These are phyloP conservation scores for Sebastes minor DNA, from an alignment of 2,797 vertebrate species.

Conservation along the genomic window DNA sequence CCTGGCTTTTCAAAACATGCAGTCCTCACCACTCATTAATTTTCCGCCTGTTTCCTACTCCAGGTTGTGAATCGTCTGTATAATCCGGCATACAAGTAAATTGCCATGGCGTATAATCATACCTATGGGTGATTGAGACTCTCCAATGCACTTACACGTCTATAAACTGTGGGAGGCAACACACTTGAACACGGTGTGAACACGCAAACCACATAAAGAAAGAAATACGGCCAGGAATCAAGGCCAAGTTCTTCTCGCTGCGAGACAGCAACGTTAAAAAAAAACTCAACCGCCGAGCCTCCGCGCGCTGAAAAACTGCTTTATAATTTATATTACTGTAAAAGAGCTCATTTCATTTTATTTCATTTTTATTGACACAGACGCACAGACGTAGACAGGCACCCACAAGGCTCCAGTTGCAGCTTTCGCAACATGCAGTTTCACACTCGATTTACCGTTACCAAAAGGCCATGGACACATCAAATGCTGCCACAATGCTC, in stretches of 20 bases:
- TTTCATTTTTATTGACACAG: conserved; percentile 43
- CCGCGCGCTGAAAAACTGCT: conserved; percentile 28
- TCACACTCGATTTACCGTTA: conserved; percentile 68
- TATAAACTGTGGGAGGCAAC: neutral
- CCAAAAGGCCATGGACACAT: conserved; percentile 54
- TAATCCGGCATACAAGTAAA: neutral
- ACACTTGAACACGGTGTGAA: neutral
- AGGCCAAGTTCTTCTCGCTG: conserved; percentile 1
- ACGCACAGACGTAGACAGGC: conserved; percentile 30
- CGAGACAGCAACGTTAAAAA: conserved; percentile 12
- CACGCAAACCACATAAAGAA: conserved; percentile 8
- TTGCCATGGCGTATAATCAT: neutral
- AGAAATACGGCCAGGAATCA: neutral
- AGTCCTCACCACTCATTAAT: neutral
- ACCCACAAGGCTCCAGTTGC: conserved; percentile 60
- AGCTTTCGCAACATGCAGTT: conserved; percentile 55
- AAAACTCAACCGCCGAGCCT: neutral
- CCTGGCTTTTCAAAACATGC: neutral
- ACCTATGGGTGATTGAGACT: neutral
- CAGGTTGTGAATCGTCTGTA: neutral
- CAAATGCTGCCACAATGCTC: conserved; percentile 47
- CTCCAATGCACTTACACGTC: neutral
- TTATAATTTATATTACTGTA: conserved; percentile 46
- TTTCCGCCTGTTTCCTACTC: neutral
- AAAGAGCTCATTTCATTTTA: conserved; percentile 46